Percentiles rank a stretch among this genome's conserved stretches.
Evolutionary conservation across 2,113 vertebrate species (phyloP).

Genomic region (Castor canadensis): DNA sequence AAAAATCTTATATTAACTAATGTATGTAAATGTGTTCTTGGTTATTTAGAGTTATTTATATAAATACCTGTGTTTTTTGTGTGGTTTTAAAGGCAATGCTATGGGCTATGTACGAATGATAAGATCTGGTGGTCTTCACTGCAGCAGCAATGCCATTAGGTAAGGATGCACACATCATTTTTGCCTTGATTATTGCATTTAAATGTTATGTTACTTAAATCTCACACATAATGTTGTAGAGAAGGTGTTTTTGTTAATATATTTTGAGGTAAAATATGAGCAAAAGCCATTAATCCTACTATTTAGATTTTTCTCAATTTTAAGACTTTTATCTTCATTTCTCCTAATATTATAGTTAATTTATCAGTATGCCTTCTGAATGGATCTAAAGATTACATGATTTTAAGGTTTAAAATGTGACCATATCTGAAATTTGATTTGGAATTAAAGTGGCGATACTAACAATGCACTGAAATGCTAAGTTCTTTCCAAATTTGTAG

Average conservation of each 20-base stretch:
- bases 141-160: slow-evolving; percentile 99
- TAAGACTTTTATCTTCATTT: slow-evolving; percentile 45
- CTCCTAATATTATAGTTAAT: neutral
- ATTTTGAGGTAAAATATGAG: slow-evolving; percentile 16
- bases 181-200: slow-evolving; percentile 36
- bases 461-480: slow-evolving; percentile 3
- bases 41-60: neutral
- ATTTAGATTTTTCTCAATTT: slow-evolving; percentile 24
- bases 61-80: slow-evolving; percentile 59
- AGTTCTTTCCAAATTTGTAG: slow-evolving; percentile 24
- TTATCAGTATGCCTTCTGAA: neutral
- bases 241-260: neutral
- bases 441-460: neutral
- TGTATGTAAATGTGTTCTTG: neutral
- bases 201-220: neutral
- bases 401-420: slow-evolving; percentile 46
- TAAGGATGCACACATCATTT: slow-evolving; percentile 75
- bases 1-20: neutral
- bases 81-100: slow-evolving; percentile 91
- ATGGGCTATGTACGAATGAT: slow-evolving; percentile 99
- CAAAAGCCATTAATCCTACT: slow-evolving; percentile 25
- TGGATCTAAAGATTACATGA: neutral
- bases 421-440: slow-evolving; percentile 18
- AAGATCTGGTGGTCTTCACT: slow-evolving; percentile 97
- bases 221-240: neutral